Percentiles rank a stretch among this genome's conserved stretches.
These are phyloP conservation scores for Piliocolobus tephrosceles DNA, from an alignment of 2,113 vertebrate genomes.

Conservation along the genomic window DNA sequence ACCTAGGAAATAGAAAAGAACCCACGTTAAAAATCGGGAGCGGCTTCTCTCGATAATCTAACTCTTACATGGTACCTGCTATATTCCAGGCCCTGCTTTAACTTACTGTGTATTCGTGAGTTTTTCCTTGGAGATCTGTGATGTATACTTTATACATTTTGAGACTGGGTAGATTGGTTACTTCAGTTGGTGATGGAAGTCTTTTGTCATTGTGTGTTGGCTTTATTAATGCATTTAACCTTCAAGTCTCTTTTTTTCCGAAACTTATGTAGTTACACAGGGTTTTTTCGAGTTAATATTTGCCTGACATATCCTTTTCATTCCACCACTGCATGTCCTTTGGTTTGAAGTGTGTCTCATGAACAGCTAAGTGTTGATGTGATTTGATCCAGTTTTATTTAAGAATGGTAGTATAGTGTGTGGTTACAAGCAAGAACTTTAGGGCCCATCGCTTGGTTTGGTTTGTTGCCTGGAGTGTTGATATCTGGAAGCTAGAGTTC, in stretches of 20 bases:
- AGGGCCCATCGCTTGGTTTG: not conserved
- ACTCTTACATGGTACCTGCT: not conserved
- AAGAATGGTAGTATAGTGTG: not conserved
- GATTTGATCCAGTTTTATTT: not conserved
- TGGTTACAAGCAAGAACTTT: not conserved
- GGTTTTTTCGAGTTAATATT: not conserved
- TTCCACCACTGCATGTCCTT: not conserved
- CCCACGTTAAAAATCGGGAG: no score
- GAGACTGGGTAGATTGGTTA: not conserved
- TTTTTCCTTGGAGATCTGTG: not conserved
- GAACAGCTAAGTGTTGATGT: not conserved
- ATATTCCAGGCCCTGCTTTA: not conserved
- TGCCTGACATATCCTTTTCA: not conserved
- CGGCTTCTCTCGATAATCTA: not conserved
- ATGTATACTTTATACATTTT: not conserved
- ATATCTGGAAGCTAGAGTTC: not conserved
- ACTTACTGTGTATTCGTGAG: not conserved
- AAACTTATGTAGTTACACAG: not conserved
- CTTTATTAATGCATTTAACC: not conserved
- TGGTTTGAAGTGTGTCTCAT: not conserved
- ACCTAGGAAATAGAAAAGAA: no score
- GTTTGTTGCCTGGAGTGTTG: not conserved
- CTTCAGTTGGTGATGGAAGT: not conserved
- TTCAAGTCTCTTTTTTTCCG: not conserved
- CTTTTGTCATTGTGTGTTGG: not conserved